phyloP scores from a whole-genome alignment of 2,797 vertebrate species.

The Dryobates pubescens region DNA sequence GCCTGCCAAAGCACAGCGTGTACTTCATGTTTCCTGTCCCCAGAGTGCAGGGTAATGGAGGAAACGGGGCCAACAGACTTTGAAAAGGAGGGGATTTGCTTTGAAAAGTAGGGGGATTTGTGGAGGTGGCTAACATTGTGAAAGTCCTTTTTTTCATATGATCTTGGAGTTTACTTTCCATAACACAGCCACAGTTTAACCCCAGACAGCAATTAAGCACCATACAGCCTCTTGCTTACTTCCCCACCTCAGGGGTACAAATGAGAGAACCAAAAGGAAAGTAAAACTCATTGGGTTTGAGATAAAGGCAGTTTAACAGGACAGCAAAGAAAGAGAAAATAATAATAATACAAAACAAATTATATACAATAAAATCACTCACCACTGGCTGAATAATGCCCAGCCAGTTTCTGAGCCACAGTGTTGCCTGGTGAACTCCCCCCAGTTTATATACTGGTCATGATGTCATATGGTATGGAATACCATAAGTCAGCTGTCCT shows the following conservation, averaged over 20 bases:
- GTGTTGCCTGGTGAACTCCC: neutral
- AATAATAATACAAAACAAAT: neutral
- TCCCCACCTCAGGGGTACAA: neutral
- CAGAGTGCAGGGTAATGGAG: neutral
- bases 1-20: neutral
- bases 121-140: slow-evolving; percentile 1
- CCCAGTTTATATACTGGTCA: neutral
- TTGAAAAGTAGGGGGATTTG: neutral
- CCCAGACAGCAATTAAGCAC: neutral
- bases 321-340: neutral
- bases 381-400: neutral
- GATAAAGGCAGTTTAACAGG: neutral
- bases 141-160: slow-evolving; percentile 10
- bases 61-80: neutral
- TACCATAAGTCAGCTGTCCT: neutral
- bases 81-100: neutral
- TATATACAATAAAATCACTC: too few species aligned
- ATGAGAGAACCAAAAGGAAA: neutral
- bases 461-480: neutral
- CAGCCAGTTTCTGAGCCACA: neutral
- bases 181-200: neutral
- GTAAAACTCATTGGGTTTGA: neutral
- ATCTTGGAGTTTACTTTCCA: neutral
- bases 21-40: neutral
- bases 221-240: too few species aligned